Percentiles rank a stretch among this genome's conserved stretches.
Conservation (phyloP, 2,797 vertebrate species). For the Sebastes kiyomatsui region DNA sequence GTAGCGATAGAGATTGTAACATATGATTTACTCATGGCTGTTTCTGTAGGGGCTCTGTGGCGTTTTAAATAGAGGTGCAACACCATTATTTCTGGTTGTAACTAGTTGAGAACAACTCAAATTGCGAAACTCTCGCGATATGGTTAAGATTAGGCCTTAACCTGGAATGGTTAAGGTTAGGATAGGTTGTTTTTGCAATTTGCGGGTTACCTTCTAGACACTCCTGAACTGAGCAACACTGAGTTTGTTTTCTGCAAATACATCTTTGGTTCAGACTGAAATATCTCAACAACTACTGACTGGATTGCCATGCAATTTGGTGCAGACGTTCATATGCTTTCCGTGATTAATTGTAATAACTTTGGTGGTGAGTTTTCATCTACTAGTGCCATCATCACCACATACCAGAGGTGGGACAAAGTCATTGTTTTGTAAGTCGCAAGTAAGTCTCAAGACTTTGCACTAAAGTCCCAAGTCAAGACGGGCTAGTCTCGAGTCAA, state of each 20-base stretch:
- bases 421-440: too few relatives aligned
- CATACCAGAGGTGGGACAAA: fast-evolving
- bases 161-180: too few relatives aligned
- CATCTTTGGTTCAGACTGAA: neutral
- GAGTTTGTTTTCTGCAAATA: neutral
- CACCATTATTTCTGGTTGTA: neutral
- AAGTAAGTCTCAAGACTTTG: too few relatives aligned
- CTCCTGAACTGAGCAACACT: neutral
- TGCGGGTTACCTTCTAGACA: neutral
- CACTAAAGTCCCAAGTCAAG: too few relatives aligned
- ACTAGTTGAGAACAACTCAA: too few relatives aligned
- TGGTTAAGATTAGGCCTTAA: too few relatives aligned
- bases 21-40: neutral
- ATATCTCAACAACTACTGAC: neutral
- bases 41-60: neutral
- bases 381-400: too few relatives aligned
- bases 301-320: neutral
- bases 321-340: neutral
- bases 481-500: too few relatives aligned
- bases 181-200: too few relatives aligned
- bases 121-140: too few relatives aligned
- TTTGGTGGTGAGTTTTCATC: neutral
- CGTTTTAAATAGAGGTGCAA: neutral
- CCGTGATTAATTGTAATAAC: neutral
- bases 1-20: neutral